Evolutionary conservation across 2,888 invertebrate genomes (phyloP).

Genomic region (Metalampra italica): DNA sequence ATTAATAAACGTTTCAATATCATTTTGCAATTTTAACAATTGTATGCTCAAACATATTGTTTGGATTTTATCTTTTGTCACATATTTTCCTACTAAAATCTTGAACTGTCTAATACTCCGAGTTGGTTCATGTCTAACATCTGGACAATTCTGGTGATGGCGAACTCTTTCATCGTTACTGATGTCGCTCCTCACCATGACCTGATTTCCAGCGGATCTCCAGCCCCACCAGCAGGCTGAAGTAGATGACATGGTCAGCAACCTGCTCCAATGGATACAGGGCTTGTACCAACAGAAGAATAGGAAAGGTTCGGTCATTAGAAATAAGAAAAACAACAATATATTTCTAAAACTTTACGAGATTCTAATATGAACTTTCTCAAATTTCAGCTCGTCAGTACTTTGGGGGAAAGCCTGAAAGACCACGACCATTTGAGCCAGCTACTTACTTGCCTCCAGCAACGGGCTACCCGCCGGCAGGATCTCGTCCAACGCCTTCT

Average conservation of each 20-base stretch:
- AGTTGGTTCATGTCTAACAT: background rate
- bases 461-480: conserved; percentile 60
- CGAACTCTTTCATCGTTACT: conserved; percentile 24
- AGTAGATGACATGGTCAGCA: conserved; percentile 85
- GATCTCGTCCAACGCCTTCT: conserved; percentile 58
- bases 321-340: background rate
- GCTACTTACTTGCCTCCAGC: conserved; percentile 56
- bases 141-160: background rate
- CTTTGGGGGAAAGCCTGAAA: conserved; percentile 82
- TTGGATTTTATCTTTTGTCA: background rate
- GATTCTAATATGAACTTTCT: conserved; percentile 4
- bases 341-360: background rate
- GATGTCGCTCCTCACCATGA: conserved; percentile 42
- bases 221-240: conserved; percentile 70
- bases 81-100: background rate
- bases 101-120: background rate
- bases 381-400: conserved; percentile 81
- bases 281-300: conserved; percentile 81
- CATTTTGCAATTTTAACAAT: background rate
- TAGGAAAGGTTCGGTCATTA: conserved; percentile 65
- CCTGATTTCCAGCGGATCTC: conserved; percentile 64
- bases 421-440: conserved; percentile 84
- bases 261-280: conserved; percentile 87
- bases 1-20: too few species aligned
- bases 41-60: background rate